Evolutionary conservation across 2,797 vertebrate species (phyloP).

Genomic region (Pseudochaenichthys georgianus): DNA sequence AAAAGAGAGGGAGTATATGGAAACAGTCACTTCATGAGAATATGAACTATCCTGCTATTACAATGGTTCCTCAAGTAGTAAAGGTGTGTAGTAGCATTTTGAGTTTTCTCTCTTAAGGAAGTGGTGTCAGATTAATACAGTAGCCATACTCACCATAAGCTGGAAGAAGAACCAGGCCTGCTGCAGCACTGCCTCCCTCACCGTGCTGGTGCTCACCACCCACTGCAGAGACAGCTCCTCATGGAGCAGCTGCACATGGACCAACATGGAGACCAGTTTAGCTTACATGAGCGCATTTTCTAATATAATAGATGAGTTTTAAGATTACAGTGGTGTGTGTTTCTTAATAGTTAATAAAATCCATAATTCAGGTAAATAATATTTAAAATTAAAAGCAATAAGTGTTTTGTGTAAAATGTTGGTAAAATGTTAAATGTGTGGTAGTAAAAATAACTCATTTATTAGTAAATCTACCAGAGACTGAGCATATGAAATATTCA

Average conservation of each 20-base stretch:
- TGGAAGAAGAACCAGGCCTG: conserved; percentile 97
- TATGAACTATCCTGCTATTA: background rate
- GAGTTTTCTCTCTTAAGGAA: background rate
- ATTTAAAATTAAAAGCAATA: no score
- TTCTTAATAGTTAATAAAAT: conserved; percentile 1
- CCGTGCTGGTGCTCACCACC: conserved; percentile 91
- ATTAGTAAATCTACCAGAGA: conserved; percentile 1
- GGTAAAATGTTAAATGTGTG: background rate
- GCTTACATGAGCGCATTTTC: background rate
- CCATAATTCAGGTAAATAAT: background rate
- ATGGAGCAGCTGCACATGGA: conserved; percentile 87
- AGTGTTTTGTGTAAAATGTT: no score
- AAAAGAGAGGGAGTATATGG: background rate
- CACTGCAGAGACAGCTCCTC: conserved; percentile 94
- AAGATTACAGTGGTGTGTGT: conserved; percentile 4
- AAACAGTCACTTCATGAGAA: background rate
- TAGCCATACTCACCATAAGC: conserved; percentile 86
- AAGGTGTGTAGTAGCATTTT: background rate
- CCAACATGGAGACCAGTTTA: conserved; percentile 36
- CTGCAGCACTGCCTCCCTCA: conserved; percentile 90
- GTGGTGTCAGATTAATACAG: background rate
- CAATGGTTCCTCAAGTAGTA: background rate
- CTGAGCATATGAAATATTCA: background rate
- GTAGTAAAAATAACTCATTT: background rate
- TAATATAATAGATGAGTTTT: background rate